Base-by-base conservation (phyloP, 2,113 vertebrate genomes). In the Takifugu bimaculatus region DNA sequence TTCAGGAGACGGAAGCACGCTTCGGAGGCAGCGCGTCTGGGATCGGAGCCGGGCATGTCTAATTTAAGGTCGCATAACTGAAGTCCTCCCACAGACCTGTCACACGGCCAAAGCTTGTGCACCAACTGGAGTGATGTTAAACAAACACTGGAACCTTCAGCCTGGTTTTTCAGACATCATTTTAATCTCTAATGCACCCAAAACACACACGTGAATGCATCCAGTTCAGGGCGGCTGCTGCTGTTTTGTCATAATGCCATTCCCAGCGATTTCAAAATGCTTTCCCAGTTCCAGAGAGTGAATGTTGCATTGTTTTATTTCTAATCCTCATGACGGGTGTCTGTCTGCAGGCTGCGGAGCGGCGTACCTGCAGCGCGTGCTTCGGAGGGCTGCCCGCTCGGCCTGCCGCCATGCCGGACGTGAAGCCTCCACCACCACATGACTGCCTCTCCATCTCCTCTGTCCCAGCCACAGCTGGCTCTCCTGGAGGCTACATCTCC, bases 381-480 rank as follows among this genome's bases (percentile, higher is more conserved):
- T 55, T 83, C 66, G 77, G 79, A 76, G 69, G 67, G 52, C 60
- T 15, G 32, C 68, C 54, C 47, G 27, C 68, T 84, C 74, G 72
- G 55, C 82, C 80, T 75, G 62, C 70, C 77, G 80, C 72, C 78
- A 90, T 90, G 88, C 88, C 91, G 69, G 90, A 92, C 85, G 83
- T 93, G 80, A 91, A 87, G 84, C 70, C 85, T 64, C 78, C 87
- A 65, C 86, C 79, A 57, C 83, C 84, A 86, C 89, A 89, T 93
- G 93, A 93, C 87, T 87, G 84, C 85, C 63, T 74, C 55, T 85
- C 88, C 58, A 78, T 80, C 66, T 75, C 88, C 84, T 81, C 88
- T 68, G 70, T 78, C 68, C 77, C 84, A 74, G 89, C 88, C 78
- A 54, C 86, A 54, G 88, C 86, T 62, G 70, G 79, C 63, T 77